Base-by-base conservation (phyloP, 2,888 invertebrate species). In the Trissonchulus latispiculum region DNA sequence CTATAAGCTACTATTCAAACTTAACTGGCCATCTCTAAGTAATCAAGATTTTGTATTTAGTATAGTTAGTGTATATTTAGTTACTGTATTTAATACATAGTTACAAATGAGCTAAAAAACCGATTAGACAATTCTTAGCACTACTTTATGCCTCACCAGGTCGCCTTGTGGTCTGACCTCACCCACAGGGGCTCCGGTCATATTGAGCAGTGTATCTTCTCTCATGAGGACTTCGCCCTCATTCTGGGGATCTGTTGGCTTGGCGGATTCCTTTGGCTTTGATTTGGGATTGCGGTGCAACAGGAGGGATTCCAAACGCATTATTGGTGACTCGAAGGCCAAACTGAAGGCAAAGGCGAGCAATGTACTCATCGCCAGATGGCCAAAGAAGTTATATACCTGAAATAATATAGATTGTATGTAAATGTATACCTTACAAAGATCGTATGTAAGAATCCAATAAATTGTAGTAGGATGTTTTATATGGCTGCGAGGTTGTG, bases 241-340 rank as follows among this genome's bases (percentile, higher is more conserved):
- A 8, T 8, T 48, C 48, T 48, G 48, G 48, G 48, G 48, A 48
- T 48, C 48, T n/a, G n/a, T n/a, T 15, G 48, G 48, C 48, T 48
- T 48, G 48, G 8, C 48, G 8, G 8, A 23, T 23, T 48, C 8
- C 8, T 23, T 48, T 8, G 48, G 8, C 48, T 48, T 48, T 48
- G 48, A 8, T 8, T 23, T 48, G 48, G 48, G 48, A 8, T 23
- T 48, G 64, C 64, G n/a, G 3, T 29, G 28, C 15, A 70, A 70
- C 2, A 70, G 2, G 33, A 70, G 15, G 15, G 31, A 79, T 71
- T 81, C 81, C 61, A 82, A 73, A 48, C 77, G 76, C 33, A 76
- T 77, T 23, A 80, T 78, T 2, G 82, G 82, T 69, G 79, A 76
- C 74, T 82, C 82, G 71, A 82, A 80, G 28, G 79, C 79, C 67